Conservation (phyloP, 2,888 invertebrate species). For the Dermolepida albohirtum region DNA sequence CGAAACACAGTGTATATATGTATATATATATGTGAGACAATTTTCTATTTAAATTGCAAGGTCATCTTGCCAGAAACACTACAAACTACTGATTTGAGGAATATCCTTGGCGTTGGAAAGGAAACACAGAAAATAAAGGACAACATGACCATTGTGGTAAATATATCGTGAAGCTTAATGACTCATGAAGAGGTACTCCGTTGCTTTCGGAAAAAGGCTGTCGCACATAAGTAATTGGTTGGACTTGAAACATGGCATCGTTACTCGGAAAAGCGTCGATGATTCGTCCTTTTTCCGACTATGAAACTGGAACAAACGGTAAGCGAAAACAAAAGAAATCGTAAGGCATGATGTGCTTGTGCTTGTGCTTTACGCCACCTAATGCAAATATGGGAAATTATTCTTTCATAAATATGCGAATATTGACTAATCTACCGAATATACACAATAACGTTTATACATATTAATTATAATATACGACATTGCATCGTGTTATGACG, state of each 20-base stretch:
- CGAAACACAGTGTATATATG: too few relatives aligned
- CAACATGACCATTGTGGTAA: constrained; percentile 17
- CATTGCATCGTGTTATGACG: background rate
- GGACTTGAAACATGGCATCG: constrained; percentile 9
- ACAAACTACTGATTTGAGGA: background rate
- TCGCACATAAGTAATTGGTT: constrained; percentile 34
- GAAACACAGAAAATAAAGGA: constrained; percentile 16
- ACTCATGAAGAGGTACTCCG: constrained; percentile 28
- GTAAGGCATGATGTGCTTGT: background rate
- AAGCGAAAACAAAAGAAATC: background rate
- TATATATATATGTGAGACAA: too few relatives aligned
- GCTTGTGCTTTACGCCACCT: too few relatives aligned
- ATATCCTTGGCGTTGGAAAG: background rate
- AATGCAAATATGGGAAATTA: too few relatives aligned
- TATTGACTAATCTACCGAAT: too few relatives aligned
- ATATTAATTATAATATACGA: too few relatives aligned
- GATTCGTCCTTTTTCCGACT: background rate
- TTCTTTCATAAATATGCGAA: too few relatives aligned
- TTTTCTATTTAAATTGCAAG: too few relatives aligned
- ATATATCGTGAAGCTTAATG: constrained; percentile 29
- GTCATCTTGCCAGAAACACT: too few relatives aligned
- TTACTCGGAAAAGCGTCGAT: constrained; percentile 5
- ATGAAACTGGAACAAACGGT: constrained; percentile 4
- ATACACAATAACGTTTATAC: too few relatives aligned
- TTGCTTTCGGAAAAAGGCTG: background rate